Conservation (phyloP, 2,888 invertebrate genomes). For the Lottia scabra region DNA sequence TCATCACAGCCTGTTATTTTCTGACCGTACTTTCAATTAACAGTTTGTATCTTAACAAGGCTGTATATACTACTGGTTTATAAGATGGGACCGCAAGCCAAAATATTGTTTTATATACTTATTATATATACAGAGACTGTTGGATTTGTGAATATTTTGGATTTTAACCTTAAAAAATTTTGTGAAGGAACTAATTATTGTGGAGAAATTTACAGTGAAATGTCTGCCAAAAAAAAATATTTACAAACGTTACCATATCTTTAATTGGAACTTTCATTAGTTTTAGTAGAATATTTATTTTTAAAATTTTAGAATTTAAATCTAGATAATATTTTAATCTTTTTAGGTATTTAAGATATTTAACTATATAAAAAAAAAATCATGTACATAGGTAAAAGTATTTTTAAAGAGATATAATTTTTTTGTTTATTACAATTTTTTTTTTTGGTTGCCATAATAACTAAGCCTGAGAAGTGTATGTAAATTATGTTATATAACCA, state of each 20-base stretch:
- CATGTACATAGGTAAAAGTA: not conserved
- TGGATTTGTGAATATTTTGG: too few relatives aligned
- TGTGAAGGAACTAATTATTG: too few relatives aligned
- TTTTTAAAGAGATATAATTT: not conserved
- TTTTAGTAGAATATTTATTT: too few relatives aligned
- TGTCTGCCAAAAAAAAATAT: too few relatives aligned
- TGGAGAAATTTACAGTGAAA: too few relatives aligned
- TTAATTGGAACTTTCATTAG: too few relatives aligned
- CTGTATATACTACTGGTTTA: slow-evolving; percentile 32
- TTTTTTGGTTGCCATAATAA: slow-evolving; percentile 5
- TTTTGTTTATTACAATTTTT: not conserved
- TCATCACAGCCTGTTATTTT: slow-evolving; percentile 24
- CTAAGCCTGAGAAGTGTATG: not conserved
- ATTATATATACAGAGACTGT: not conserved
- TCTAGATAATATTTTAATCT: too few relatives aligned
- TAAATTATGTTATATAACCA: not conserved
- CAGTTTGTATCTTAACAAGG: slow-evolving; percentile 30
- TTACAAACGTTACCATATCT: too few relatives aligned
- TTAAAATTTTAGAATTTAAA: too few relatives aligned
- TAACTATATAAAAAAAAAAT: not conserved
- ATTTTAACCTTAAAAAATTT: too few relatives aligned
- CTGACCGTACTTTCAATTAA: slow-evolving; percentile 12
- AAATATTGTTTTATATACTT: not conserved
- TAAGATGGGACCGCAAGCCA: not conserved
- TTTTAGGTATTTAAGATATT: too few relatives aligned